These are phyloP conservation scores for Drosophila bunnanda DNA, from an alignment of 2,888 invertebrate species.

Conservation along the genomic window DNA sequence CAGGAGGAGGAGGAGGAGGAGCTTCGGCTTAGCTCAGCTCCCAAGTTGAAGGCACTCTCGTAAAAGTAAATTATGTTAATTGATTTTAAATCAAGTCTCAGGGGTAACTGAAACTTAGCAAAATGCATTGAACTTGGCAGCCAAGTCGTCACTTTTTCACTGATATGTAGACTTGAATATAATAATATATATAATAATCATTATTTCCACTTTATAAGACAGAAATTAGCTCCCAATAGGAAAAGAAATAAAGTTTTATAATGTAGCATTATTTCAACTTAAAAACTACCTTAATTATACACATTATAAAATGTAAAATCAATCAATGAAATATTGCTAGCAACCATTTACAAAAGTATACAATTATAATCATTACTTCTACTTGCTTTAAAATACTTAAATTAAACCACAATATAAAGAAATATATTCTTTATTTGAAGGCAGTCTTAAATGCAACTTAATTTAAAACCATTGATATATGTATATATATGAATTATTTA, in stretches of 20 bases:
- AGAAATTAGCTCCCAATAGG: not conserved
- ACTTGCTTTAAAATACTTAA: too few species aligned
- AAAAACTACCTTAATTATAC: not conserved
- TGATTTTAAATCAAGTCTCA: not conserved
- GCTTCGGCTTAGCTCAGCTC: not conserved
- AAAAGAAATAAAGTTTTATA: not conserved
- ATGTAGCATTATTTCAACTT: not conserved
- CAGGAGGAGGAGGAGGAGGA: not conserved
- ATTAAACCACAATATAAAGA: too few species aligned
- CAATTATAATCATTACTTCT: too few species aligned
- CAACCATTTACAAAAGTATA: too few species aligned
- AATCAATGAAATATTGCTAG: too few species aligned
- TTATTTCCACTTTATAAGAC: too few species aligned
- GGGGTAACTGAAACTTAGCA: conserved; percentile 1
- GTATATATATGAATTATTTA: too few species aligned
- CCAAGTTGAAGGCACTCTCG: conserved; percentile 33
- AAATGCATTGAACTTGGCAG: conserved; percentile 20
- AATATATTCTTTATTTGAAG: too few species aligned
- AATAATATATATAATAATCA: too few species aligned
- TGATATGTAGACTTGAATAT: not conserved
- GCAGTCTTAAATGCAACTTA: too few species aligned
- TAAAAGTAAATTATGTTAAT: conserved; percentile 8
- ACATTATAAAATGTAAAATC: not conserved
- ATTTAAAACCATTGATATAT: too few species aligned
- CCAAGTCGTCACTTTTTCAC: not conserved